Evolutionary conservation across 2,113 vertebrate species (phyloP).

Genomic region (Emydocephalus ijimae): DNA sequence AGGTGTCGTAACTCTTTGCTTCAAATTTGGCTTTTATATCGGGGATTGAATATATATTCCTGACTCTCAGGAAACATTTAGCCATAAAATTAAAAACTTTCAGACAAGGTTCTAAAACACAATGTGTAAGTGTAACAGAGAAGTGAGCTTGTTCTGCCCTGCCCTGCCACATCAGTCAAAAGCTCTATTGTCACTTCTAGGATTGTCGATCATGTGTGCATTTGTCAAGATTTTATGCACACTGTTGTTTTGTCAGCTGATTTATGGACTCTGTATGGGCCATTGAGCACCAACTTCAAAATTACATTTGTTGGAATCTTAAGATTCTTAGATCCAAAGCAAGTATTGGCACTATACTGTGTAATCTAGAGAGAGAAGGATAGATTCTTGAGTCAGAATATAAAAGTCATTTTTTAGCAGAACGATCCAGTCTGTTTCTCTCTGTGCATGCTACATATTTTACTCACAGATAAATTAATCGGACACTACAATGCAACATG

Average conservation of each 20-base stretch:
- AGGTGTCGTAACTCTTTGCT: not conserved
- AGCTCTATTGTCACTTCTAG: no score
- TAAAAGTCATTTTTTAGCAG: not conserved
- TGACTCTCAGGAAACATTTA: not conserved
- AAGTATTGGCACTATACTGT: not conserved
- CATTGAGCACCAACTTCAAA: not conserved
- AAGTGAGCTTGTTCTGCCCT: not conserved
- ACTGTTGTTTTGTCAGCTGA: not conserved
- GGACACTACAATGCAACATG: not conserved
- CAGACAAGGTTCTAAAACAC: not conserved
- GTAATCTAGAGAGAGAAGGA: no score
- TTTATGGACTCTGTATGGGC: not conserved
- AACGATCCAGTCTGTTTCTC: no score
- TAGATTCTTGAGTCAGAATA: not conserved
- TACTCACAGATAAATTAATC: not conserved
- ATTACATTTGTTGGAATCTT: not conserved
- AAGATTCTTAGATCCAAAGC: not conserved
- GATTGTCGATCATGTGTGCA: not conserved
- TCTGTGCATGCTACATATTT: not conserved
- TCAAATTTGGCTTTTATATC: not conserved
- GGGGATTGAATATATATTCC: not conserved
- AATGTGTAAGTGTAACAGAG: not conserved
- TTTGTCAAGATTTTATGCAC: not conserved
- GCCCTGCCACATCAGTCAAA: not conserved
- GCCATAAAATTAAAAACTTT: not conserved